Percentiles rank a stretch among this genome's conserved stretches.
phyloP scores from a whole-genome alignment of 1,140 invertebrate species.

The Drosophila funebris region DNA sequence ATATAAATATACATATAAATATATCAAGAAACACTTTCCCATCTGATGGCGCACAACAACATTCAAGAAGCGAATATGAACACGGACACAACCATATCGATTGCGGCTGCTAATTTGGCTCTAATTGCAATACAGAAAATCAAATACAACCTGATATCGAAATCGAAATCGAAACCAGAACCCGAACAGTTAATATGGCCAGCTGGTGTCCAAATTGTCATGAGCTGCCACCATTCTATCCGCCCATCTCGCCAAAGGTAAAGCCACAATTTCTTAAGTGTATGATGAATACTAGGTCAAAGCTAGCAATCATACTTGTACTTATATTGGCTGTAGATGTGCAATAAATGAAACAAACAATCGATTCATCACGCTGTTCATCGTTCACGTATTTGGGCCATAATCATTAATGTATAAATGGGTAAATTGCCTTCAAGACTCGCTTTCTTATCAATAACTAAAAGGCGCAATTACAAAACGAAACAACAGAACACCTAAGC shows the following conservation, averaged over 20 bases:
- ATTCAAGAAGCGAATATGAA: slow-evolving; percentile 67
- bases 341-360: slow-evolving; percentile 29
- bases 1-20: neutral
- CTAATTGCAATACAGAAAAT: slow-evolving; percentile 38
- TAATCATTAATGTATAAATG: slow-evolving; percentile 10
- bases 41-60: neutral
- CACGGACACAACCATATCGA: slow-evolving; percentile 48
- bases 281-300: slow-evolving; percentile 10
- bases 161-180: slow-evolving; percentile 6
- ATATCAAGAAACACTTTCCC: slow-evolving; percentile 24
- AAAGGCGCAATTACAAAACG: neutral
- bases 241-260: slow-evolving; percentile 75
- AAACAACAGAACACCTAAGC: neutral
- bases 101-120: slow-evolving; percentile 39
- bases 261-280: slow-evolving; percentile 52
- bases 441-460: neutral
- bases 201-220: slow-evolving; percentile 83
- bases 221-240: slow-evolving; percentile 73
- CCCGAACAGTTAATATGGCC: slow-evolving; percentile 63
- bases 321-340: slow-evolving; percentile 28
- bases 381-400: neutral
- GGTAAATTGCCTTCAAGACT: neutral
- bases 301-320: slow-evolving; percentile 36
- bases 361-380: slow-evolving; percentile 34
- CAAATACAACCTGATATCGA: slow-evolving; percentile 2